phyloP scores from a whole-genome alignment of 2,797 vertebrate genomes.

The Psittacula echo region DNA sequence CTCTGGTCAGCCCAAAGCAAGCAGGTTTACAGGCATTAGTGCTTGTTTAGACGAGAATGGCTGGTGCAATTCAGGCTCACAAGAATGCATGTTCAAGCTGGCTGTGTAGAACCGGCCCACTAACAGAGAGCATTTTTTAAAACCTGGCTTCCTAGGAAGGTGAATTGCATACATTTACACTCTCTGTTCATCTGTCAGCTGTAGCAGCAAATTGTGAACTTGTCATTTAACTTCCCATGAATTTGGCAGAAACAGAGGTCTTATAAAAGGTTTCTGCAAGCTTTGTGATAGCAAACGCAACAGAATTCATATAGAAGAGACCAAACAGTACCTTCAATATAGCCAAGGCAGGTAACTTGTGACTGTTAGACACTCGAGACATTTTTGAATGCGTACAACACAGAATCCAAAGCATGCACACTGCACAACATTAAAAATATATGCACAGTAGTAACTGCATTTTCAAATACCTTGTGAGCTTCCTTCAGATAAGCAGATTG shows the following conservation, averaged over 20 bases:
- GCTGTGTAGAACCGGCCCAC: background rate
- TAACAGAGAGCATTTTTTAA: background rate
- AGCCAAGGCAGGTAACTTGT: background rate
- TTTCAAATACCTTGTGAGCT: constrained; percentile 82
- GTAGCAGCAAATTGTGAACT: background rate
- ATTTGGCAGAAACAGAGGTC: background rate
- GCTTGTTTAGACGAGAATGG: background rate
- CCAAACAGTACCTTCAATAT: background rate
- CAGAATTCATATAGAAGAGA: background rate
- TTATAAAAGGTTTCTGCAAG: background rate
- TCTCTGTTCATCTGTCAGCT: background rate
- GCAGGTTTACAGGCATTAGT: background rate
- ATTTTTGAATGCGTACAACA: constrained; percentile 18
- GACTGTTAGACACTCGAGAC: background rate
- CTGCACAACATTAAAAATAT: constrained; percentile 44
- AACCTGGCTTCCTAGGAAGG: background rate
- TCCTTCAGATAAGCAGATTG: constrained; percentile 93
- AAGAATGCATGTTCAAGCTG: background rate
- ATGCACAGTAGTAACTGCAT: constrained; percentile 33
- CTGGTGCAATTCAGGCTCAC: background rate
- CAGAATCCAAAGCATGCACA: constrained; percentile 62
- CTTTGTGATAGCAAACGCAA: background rate
- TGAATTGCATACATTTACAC: background rate
- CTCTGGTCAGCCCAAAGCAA: background rate
- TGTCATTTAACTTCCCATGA: background rate